Evolutionary conservation across 2,797 vertebrate species (phyloP).

Genomic region (Pelobates cultripes): DNA sequence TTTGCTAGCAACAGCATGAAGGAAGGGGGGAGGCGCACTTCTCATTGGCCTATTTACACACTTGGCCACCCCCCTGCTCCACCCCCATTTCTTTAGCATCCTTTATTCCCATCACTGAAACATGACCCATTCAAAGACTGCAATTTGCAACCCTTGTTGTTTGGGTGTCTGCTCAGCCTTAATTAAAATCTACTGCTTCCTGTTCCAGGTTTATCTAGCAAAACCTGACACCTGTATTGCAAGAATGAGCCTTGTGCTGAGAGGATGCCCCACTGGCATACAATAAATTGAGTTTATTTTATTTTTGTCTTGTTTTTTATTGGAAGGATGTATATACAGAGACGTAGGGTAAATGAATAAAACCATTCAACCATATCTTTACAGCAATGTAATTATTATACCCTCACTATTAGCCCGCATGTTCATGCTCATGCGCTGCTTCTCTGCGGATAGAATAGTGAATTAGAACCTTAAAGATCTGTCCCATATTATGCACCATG

Average conservation of each 20-base stretch:
- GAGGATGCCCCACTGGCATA: background rate
- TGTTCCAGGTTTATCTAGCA: constrained; percentile 58
- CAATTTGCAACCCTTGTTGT: constrained; percentile 75
- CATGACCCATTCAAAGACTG: constrained; percentile 79
- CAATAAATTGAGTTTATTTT: background rate
- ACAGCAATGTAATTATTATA: background rate
- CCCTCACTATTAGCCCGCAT: background rate
- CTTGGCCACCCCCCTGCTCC: constrained; percentile 74
- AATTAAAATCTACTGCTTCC: constrained; percentile 57
- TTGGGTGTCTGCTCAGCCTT: constrained; percentile 71
- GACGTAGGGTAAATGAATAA: background rate
- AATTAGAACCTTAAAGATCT: background rate
- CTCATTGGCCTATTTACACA: constrained; percentile 35
- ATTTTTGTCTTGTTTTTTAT: background rate
- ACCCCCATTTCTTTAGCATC: constrained; percentile 71
- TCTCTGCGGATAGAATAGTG: too few species aligned
- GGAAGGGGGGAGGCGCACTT: constrained; percentile 60
- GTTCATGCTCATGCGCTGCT: too few species aligned
- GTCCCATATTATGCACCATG: background rate
- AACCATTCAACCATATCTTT: background rate
- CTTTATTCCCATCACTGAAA: constrained; percentile 77
- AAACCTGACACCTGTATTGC: constrained; percentile 31
- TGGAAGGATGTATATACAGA: background rate
- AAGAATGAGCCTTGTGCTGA: background rate
- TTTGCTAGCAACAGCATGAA: constrained; percentile 75